phyloP scores from a whole-genome alignment of 2,888 invertebrate species.

The Platycnemis pennipes region DNA sequence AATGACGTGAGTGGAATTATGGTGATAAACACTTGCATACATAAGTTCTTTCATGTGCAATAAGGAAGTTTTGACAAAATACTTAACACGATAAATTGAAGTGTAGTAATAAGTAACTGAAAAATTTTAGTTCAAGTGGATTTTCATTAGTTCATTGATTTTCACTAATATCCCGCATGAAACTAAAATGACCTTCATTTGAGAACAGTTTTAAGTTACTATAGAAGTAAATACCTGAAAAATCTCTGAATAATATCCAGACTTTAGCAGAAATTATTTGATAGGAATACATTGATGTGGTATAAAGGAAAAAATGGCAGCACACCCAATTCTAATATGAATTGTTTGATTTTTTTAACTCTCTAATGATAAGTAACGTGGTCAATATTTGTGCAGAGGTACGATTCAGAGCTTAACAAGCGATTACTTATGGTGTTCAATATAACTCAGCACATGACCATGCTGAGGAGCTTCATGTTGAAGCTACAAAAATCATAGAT shows the following conservation, averaged over 20 bases:
- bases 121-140: background rate
- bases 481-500: conserved; percentile 47
- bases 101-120: background rate
- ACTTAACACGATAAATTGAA: background rate
- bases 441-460: conserved; percentile 11
- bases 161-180: background rate
- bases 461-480: conserved; percentile 49
- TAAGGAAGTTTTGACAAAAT: background rate
- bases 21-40: background rate
- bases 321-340: background rate
- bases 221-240: background rate
- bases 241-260: background rate
- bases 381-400: conserved; percentile 62
- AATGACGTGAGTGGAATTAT: background rate
- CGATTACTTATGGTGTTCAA: conserved; percentile 52
- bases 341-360: conserved; percentile 28
- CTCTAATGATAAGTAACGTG: conserved; percentile 37
- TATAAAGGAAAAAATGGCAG: background rate
- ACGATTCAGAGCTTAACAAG: conserved; percentile 57
- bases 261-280: conserved; percentile 32
- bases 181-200: background rate
- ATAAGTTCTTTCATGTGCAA: background rate
- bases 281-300: conserved; percentile 17
- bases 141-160: background rate
- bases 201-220: background rate